Conservation (phyloP, 2,888 invertebrate genomes). For the Apocheima hispidaria region DNA sequence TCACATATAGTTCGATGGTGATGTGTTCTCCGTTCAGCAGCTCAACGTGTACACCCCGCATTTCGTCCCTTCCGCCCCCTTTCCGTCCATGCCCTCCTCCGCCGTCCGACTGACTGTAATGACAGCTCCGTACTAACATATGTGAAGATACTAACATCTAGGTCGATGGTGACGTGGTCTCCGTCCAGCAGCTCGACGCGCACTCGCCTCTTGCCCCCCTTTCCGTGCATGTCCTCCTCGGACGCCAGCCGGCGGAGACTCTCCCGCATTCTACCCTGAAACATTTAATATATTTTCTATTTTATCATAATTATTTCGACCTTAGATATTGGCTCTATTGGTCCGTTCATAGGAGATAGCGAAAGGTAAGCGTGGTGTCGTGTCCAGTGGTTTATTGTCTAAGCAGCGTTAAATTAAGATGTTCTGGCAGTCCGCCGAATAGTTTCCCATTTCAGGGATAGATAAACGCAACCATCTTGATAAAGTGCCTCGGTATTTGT, state of each 20-base stretch:
- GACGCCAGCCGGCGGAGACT: slow-evolving; percentile 76
- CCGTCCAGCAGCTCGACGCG: slow-evolving; percentile 94
- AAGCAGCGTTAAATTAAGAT: slow-evolving; percentile 1
- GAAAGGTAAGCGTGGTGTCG: no score
- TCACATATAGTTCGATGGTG: no score
- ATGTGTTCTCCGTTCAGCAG: no score
- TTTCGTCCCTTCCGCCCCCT: no score
- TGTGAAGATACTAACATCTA: slow-evolving; percentile 84
- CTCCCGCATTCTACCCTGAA: slow-evolving; percentile 67
- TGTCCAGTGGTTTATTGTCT: slow-evolving; percentile 3
- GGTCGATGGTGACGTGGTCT: slow-evolving; percentile 91
- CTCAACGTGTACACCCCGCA: no score
- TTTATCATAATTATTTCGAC: no score
- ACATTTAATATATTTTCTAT: not conserved
- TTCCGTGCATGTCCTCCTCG: slow-evolving; percentile 64
- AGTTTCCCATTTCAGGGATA: not conserved
- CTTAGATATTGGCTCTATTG: no score
- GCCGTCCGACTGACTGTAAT: not conserved
- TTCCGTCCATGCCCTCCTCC: no score
- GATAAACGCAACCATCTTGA: slow-evolving; percentile 2
- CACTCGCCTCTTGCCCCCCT: slow-evolving; percentile 84
- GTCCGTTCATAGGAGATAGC: no score
- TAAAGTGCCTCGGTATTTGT: slow-evolving; percentile 3
- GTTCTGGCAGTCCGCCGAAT: slow-evolving; percentile 16
- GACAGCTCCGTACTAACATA: not conserved